Base-by-base conservation (phyloP, 2,888 invertebrate genomes). In the Drosophila cognata region DNA sequence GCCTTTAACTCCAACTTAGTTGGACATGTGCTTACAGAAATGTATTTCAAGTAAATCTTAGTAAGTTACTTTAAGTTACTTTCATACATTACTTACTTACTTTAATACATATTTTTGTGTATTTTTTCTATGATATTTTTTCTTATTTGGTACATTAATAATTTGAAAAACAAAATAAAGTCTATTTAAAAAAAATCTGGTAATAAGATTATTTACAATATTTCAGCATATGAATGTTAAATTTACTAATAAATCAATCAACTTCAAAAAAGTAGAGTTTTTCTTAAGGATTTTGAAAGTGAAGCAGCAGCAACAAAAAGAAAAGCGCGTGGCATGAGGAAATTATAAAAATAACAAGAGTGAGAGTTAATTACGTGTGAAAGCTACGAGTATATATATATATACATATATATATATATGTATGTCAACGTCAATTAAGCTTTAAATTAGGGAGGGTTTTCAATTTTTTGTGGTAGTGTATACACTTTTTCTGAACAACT, bases 81-180 rank as follows among this genome's bases (percentile, higher is more conserved):
- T 33, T 10, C 3, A 33, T 33, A 33, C 33, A 33, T 33, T 3
- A 33, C 33, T 33, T 10, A 31, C 31, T 31, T 33, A 33, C 10
- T 33, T 33, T 33, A 33, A 33, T 10, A 33, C 10, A 33, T 33
- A 33, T 33, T 33, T 33, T 33, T 10, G 33, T 33, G 31, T 31
- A 31, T 31, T 10, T 31, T 31, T 31, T 10, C 0, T 10, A 10
- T 31, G 33, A 33, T 33, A 10, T 36, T 36, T 36, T 7, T 7
- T 7, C 13, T 43, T 21, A 6, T 3, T 11, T 43, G 5, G 18
- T 8, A 4, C 4, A 41, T 10, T 41, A n/a, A 4, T 41, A 41
- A n/a, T n/a, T 5, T 1, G 4, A 10, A n/a, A n/a, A n/a, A n/a
- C 5, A 0, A 41, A n/a, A 0, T 7, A 1, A 36, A 18, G 7